Evolutionary conservation across 1,140 invertebrate species (phyloP), one percentile per base, ranked within the genome.

Genomic region (Drosophila sp.): DNA sequence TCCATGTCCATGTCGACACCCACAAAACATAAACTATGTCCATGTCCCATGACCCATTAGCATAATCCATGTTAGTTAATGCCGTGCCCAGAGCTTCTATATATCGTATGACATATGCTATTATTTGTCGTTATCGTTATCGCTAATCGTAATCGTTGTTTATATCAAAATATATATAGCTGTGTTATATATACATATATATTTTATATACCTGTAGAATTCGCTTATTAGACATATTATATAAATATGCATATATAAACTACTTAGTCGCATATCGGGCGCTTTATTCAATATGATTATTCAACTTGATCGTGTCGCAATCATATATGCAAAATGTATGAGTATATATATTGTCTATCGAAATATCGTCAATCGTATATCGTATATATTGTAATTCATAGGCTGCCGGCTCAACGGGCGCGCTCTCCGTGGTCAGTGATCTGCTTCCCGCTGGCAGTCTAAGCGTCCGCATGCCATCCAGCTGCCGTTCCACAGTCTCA

Each of bases 401-500:
- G 94, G 94, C 94, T 91, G 95, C 94, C 90, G 94, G 93, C 74
- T 95, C 94, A 70, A 83, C 93, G 92, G 89, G 92, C 89, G 69
- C 91, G 53, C 80, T 92, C 50, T 92, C 91, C 36, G 91, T 91
- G 63, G 91, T 91, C 74, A 92, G 90, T 73, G 90, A 91, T 80
- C 74, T 91, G 11, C 72, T 89, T 11, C 83, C 87, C 51, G 66
- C 71, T 50, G 82, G 86, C 72, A 84, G 86, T 59, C 59, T 91
- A 58, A 80, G 75, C 63, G 74, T 86, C 25, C 91, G 87, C 57
- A 79, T 92, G 84, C 91, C 91, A 91, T 93, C 84, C 53, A 96
- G 96, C 46, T 95, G 96, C 93, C 94, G 97, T 80, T 97, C 97
- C 76, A 97, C 97, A 54, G 95, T 98, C 71, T 98, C 97, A 73